Percentiles rank a stretch among this genome's conserved stretches.
These are phyloP conservation scores for Ctena decussata DNA, from an alignment of 2,888 invertebrate genomes.

Conservation along the genomic window DNA sequence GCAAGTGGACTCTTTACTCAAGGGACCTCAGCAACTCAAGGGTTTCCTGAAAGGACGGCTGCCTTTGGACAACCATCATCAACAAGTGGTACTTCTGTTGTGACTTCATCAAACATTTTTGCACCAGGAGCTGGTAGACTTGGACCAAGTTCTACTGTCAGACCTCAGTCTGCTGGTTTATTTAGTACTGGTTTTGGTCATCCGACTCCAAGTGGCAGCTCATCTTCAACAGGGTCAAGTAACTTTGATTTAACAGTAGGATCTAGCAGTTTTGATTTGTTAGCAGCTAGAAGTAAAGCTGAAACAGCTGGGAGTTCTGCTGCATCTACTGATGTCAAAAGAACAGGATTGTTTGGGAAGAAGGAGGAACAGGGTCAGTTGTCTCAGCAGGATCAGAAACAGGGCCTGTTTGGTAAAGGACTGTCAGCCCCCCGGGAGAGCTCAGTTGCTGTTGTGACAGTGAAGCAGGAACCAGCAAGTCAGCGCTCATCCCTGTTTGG, in stretches of 20 bases:
- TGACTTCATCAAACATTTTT: neutral
- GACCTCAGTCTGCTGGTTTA: neutral
- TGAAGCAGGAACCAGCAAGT: neutral
- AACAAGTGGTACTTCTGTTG: neutral
- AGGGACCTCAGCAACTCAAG: neutral
- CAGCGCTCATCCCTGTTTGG: neutral
- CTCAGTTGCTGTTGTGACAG: neutral
- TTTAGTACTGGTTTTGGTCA: neutral
- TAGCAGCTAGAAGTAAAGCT: too few relatives aligned
- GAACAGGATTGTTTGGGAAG: neutral
- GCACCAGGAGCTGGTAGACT: neutral
- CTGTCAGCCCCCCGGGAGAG: neutral
- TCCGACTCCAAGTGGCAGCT: neutral
- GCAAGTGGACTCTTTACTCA: neutral
- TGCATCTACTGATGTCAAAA: neutral
- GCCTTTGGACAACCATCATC: neutral
- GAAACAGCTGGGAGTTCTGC: neutral
- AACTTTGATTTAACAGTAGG: too few relatives aligned
- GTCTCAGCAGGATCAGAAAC: neutral
- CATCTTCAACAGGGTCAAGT: too few relatives aligned
- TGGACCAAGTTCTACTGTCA: neutral
- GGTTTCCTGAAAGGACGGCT: neutral
- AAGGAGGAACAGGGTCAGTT: neutral
- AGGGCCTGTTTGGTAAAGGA: slow-evolving; percentile 19
- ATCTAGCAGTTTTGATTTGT: too few relatives aligned